A percentile compares a stretch with the other conserved stretches of the same genome.
phyloP scores from a whole-genome alignment of 2,888 invertebrate species.

The Trissolcus japonicus region DNA sequence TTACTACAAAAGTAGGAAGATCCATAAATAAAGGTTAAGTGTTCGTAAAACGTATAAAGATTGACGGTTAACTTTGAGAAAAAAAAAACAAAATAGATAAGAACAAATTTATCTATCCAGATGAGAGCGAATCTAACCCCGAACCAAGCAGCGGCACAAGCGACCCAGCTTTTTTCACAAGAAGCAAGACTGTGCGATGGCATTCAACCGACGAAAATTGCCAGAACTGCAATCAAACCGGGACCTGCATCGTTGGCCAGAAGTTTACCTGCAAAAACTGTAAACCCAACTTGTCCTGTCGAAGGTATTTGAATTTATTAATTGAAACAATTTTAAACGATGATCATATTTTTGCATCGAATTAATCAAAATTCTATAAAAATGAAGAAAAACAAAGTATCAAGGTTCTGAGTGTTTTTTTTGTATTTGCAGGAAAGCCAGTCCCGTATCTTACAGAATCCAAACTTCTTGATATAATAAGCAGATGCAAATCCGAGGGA shows the following conservation, averaged over 20 bases:
- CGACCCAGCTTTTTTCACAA: conserved; percentile 89
- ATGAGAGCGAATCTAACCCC: conserved; percentile 87
- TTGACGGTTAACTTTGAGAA: too few species aligned
- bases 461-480: conserved; percentile 84
- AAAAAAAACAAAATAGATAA: too few species aligned
- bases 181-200: conserved; percentile 89
- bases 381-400: too few species aligned
- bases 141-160: conserved; percentile 93
- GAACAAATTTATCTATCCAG: too few species aligned
- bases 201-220: conserved; percentile 83
- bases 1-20: too few species aligned
- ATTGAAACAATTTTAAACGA: too few species aligned
- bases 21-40: too few species aligned
- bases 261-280: conserved; percentile 73
- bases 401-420: too few species aligned
- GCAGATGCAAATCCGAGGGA: conserved; percentile 83
- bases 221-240: conserved; percentile 79
- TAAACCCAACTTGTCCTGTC: conserved; percentile 73
- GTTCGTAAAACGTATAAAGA: too few species aligned
- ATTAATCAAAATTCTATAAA: too few species aligned
- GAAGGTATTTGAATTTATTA: conserved; percentile 66
- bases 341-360: too few species aligned
- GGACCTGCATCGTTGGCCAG: conserved; percentile 72
- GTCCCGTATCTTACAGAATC: conserved; percentile 84
- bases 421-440: conserved; percentile 73